Evolutionary conservation across 2,888 invertebrate species (phyloP).

Genomic region (Silvanus unidentatus): DNA sequence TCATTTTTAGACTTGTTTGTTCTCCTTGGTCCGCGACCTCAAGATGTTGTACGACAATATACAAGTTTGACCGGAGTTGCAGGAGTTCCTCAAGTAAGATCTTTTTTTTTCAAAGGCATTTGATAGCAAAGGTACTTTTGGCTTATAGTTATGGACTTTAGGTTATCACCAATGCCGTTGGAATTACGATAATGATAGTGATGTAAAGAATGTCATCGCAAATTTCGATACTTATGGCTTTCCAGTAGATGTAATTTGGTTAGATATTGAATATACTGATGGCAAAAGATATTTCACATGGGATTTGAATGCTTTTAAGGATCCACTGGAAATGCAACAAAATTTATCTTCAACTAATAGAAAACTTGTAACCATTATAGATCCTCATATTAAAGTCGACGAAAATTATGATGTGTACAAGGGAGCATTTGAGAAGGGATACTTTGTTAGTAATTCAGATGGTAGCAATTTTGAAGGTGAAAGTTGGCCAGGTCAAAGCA

Average conservation of each 20-base stretch:
- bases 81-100: constrained; percentile 66
- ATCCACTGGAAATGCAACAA: constrained; percentile 71
- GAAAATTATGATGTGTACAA: constrained; percentile 78
- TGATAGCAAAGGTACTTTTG: not conserved
- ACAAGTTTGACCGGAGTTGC: constrained; percentile 79
- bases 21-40: constrained; percentile 76
- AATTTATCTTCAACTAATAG: constrained; percentile 81
- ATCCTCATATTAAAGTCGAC: constrained; percentile 95
- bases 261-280: constrained; percentile 98
- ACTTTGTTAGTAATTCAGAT: constrained; percentile 48
- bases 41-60: constrained; percentile 82
- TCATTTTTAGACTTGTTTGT: constrained; percentile 88
- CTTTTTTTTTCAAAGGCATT: not conserved
- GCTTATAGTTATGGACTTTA: constrained; percentile 26
- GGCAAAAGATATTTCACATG: constrained; percentile 77
- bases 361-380: constrained; percentile 87
- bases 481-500: constrained; percentile 95
- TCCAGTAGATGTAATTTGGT: constrained; percentile 92
- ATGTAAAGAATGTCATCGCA: constrained; percentile 74
- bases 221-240: constrained; percentile 85
- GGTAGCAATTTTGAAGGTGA: constrained; percentile 44
- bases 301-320: constrained; percentile 80
- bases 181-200: constrained; percentile 95
- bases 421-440: constrained; percentile 69
- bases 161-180: constrained; percentile 33